Evolutionary conservation across 1,140 invertebrate genomes (phyloP).

Genomic region (Lineus longissimus): DNA sequence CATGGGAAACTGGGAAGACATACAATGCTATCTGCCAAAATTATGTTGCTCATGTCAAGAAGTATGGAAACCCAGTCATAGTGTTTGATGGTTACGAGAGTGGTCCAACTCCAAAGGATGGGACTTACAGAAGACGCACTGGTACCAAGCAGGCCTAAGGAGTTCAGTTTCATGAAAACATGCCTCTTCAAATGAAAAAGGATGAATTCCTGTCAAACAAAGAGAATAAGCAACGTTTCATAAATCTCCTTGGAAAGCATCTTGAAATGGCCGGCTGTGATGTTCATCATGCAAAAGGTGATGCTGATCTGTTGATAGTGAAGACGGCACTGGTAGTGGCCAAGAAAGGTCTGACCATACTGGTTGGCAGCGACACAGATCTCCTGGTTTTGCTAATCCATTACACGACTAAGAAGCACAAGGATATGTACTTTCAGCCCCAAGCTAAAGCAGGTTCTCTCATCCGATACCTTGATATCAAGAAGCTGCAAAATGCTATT

Average conservation of each 20-base stretch:
- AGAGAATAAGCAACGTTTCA: conserved; percentile 22
- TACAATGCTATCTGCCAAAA: neutral
- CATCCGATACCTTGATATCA: neutral
- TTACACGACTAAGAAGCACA: neutral
- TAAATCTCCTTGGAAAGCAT: conserved; percentile 13
- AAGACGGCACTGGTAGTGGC: conserved; percentile 14
- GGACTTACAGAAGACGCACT: neutral
- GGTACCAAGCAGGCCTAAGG: neutral
- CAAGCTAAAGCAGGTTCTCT: neutral
- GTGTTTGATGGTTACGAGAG: conserved; percentile 1
- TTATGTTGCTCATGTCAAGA: neutral
- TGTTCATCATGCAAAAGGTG: conserved; percentile 13
- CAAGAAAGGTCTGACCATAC: neutral
- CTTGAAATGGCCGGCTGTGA: conserved; percentile 9
- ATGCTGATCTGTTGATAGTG: conserved; percentile 26
- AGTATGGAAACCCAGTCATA: neutral
- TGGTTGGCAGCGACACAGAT: conserved; percentile 24
- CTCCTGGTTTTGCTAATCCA: conserved; percentile 20
- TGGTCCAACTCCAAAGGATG: conserved; percentile 3
- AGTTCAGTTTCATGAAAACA: neutral
- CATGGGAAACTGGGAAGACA: neutral
- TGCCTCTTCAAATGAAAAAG: conserved; percentile 12
- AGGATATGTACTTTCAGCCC: conserved; percentile 1
- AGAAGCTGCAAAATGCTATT: neutral
- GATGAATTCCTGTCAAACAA: conserved; percentile 19